These are phyloP conservation scores for Girardia tigrina DNA, from an alignment of 2,888 invertebrate species.

Conservation along the genomic window DNA sequence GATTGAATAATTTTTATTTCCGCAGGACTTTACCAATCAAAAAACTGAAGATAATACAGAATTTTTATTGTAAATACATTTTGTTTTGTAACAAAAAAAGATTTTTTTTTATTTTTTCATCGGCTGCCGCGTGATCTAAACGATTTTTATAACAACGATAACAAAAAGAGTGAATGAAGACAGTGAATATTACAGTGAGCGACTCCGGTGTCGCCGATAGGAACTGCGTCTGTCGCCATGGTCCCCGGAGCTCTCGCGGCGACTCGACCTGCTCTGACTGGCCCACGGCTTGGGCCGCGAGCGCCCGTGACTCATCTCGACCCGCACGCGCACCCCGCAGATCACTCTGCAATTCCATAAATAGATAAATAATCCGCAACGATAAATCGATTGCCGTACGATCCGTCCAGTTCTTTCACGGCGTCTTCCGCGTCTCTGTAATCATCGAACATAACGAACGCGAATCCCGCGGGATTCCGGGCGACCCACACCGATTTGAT, in stretches of 20 bases:
- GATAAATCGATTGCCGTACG: conserved; percentile 55
- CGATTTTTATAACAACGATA: neutral
- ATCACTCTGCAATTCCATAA: conserved; percentile 49
- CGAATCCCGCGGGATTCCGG: conserved; percentile 57
- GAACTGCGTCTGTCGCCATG: neutral
- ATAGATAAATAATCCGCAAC: neutral
- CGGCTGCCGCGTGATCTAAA: neutral
- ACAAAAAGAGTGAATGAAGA: too few relatives aligned
- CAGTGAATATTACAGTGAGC: neutral
- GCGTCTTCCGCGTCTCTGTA: conserved; percentile 74
- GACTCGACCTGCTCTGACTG: conserved; percentile 39
- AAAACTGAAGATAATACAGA: too few relatives aligned
- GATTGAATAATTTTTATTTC: neutral
- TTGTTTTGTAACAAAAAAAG: neutral
- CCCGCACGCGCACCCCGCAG: conserved; percentile 74
- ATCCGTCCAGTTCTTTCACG: conserved; percentile 67
- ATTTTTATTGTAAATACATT: neutral
- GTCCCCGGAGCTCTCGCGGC: neutral
- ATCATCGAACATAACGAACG: conserved; percentile 77
- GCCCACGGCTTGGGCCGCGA: conserved; percentile 46
- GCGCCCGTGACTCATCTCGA: conserved; percentile 79
- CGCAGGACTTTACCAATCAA: neutral
- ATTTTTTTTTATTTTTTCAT: neutral
- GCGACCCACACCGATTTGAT: conserved; percentile 47
- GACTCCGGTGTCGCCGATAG: neutral